Evolutionary conservation across 2,888 invertebrate genomes (phyloP).

Genomic region (Cataglyphis rosenhaueri): DNA sequence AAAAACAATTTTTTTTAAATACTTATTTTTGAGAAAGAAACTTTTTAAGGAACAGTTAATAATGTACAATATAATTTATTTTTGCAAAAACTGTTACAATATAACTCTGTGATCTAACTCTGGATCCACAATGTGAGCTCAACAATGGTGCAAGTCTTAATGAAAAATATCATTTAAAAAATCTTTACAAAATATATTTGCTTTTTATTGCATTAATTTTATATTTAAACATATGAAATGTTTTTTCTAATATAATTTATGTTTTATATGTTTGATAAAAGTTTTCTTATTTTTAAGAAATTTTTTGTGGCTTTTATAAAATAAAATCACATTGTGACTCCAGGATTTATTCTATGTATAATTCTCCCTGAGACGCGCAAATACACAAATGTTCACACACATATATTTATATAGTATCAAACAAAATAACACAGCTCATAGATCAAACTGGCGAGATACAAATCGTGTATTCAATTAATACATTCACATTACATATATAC

Average conservation of each 20-base stretch:
- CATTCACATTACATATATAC: constrained; percentile 7
- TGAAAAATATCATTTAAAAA: constrained; percentile 30
- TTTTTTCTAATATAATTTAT: constrained; percentile 12
- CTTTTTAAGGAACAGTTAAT: background rate
- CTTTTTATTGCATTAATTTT: constrained; percentile 30
- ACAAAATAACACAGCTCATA: constrained; percentile 36
- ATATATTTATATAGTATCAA: constrained; percentile 43
- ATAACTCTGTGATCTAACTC: constrained; percentile 46
- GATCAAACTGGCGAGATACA: constrained; percentile 24
- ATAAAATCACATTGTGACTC: constrained; percentile 43
- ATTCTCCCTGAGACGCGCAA: constrained; percentile 54
- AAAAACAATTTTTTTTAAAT: background rate
- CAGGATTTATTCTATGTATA: constrained; percentile 39
- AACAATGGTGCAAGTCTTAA: constrained; percentile 11
- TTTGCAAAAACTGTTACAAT: constrained; percentile 51
- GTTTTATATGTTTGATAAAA: constrained; percentile 11
- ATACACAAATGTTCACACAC: constrained; percentile 37
- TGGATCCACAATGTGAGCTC: constrained; percentile 38
- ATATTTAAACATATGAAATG: constrained; percentile 40
- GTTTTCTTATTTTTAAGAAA: background rate
- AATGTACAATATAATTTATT: constrained; percentile 52
- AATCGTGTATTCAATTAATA: constrained; percentile 17
- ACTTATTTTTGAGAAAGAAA: background rate
- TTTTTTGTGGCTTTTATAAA: background rate
- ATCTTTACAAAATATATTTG: constrained; percentile 50